These are phyloP conservation scores for Mastomys coucha DNA, from an alignment of 2,113 vertebrate species.

Conservation along the genomic window DNA sequence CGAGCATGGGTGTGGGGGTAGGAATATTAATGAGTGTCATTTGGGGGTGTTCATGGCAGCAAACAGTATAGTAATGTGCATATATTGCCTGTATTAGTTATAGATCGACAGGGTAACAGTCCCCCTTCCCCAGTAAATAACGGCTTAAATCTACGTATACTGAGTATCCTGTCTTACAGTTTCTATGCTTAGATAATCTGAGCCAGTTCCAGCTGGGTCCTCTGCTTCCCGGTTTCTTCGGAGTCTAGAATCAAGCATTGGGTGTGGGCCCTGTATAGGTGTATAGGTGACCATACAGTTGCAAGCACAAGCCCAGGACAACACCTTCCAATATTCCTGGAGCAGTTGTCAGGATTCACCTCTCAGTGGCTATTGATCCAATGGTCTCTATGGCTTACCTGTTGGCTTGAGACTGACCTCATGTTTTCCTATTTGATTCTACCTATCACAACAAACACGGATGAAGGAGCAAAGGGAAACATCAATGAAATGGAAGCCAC, in stretches of 20 bases:
- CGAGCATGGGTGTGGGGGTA: too few species aligned
- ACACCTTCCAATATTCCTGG: rapidly evolving
- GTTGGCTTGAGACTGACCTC: not conserved
- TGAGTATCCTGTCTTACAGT: not conserved
- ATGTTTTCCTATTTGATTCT: not conserved
- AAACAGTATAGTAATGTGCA: rapidly evolving
- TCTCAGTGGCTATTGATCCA: not conserved
- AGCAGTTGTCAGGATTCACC: not conserved
- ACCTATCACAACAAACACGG: not conserved
- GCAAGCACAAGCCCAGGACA: rapidly evolving
- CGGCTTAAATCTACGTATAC: not conserved
- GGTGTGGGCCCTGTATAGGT: rapidly evolving
- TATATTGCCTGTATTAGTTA: rapidly evolving
- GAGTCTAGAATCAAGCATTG: not conserved
- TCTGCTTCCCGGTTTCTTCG: not conserved
- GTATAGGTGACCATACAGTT: rapidly evolving
- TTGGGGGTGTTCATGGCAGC: not conserved
- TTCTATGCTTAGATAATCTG: not conserved
- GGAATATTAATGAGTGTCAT: not conserved
- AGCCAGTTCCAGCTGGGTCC: not conserved
- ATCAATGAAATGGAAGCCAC: rapidly evolving
- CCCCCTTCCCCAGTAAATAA: too few species aligned
- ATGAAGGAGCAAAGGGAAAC: not conserved
- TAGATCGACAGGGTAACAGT: rapidly evolving
- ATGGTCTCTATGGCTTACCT: not conserved